These are phyloP conservation scores for Enteromius paludinosus DNA, from an alignment of 2,797 vertebrate species.

Conservation along the genomic window DNA sequence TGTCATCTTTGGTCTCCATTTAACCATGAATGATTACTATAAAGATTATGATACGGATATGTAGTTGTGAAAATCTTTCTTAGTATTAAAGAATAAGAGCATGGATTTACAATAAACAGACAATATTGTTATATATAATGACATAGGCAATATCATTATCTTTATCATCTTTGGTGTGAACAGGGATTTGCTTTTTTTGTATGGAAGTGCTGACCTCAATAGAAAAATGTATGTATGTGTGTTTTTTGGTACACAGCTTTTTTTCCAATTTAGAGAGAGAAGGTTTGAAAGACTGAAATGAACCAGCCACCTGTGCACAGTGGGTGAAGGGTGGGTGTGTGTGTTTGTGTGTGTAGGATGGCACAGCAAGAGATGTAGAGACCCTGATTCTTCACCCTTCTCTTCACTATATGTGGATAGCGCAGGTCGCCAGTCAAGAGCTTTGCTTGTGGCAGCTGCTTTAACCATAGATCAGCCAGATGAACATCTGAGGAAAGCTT, in stretches of 20 bases:
- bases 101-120: too few relatives aligned
- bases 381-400: constrained; percentile 35
- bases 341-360: constrained; percentile 5
- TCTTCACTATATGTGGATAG: constrained; percentile 33
- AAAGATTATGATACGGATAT: too few relatives aligned
- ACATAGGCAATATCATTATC: too few relatives aligned
- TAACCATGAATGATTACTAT: too few relatives aligned
- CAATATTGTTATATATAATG: too few relatives aligned
- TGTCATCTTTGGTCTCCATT: not conserved
- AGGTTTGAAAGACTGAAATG: constrained; percentile 12
- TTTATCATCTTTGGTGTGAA: too few relatives aligned
- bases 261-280: constrained; percentile 17
- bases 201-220: not conserved
- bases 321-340: not conserved
- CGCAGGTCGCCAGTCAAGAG: constrained; percentile 48
- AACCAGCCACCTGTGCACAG: constrained; percentile 15
- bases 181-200: not conserved
- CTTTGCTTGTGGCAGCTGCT: constrained; percentile 22
- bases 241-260: not conserved
- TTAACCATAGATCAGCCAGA: constrained; percentile 50
- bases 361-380: constrained; percentile 14
- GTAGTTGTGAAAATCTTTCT: too few relatives aligned
- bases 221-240: not conserved
- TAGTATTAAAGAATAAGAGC: too few relatives aligned
- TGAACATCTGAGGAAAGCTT: constrained; percentile 50